phyloP scores from a whole-genome alignment of 2,113 vertebrate species.

The Mobula birostris region DNA sequence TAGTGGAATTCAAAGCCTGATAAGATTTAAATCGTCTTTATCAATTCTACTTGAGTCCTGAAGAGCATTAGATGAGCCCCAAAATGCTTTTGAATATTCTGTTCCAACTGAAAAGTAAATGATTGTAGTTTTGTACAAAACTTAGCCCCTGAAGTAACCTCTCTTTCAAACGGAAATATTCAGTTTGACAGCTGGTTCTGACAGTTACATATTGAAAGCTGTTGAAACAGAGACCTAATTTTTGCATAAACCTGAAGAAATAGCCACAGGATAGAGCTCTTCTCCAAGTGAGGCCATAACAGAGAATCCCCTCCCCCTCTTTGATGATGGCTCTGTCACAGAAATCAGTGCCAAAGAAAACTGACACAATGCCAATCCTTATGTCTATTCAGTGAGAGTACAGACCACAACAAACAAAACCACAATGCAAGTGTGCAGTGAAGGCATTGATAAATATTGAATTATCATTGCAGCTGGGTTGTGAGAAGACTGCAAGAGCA shows the following conservation, averaged over 20 bases:
- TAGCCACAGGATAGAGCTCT: not conserved
- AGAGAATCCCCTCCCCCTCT: not conserved
- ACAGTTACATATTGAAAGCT: conserved; percentile 1
- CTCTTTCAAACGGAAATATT: not conserved
- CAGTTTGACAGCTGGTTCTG: not conserved
- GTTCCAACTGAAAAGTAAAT: not conserved
- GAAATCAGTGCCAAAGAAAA: not conserved
- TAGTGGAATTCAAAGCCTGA: not conserved
- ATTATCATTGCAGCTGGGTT: not conserved
- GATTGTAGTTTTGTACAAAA: not conserved
- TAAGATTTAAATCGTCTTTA: not conserved
- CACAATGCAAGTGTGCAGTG: not conserved
- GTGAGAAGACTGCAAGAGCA: not conserved
- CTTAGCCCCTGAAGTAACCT: not conserved
- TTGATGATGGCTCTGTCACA: not conserved
- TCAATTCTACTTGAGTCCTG: not conserved
- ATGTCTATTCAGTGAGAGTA: not conserved
- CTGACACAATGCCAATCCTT: not conserved
- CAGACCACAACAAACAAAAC: not conserved
- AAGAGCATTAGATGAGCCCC: not conserved
- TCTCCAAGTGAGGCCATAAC: not conserved
- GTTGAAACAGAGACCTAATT: not conserved
- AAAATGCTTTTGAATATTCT: not conserved
- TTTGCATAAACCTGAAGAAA: not conserved
- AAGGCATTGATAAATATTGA: not conserved